These are phyloP conservation scores for Virgularia gustaviana DNA, from an alignment of 92 coral and sea anemone species.

Conservation along the genomic window DNA sequence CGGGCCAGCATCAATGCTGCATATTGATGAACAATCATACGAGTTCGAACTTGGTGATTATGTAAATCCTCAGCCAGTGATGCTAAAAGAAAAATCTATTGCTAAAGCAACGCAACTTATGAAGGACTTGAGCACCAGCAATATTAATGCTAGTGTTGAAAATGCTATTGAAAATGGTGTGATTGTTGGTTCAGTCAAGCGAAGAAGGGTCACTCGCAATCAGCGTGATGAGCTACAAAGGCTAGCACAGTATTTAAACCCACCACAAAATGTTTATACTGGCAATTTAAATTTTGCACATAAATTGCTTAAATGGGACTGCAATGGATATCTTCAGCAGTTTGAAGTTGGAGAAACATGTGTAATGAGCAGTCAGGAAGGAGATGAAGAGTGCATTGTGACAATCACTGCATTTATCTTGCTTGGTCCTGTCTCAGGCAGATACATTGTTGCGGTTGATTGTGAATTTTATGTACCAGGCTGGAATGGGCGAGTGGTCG, in stretches of 20 bases:
- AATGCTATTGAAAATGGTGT: background rate
- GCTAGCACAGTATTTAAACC: background rate
- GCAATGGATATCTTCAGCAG: constrained; percentile 1
- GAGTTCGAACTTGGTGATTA: background rate
- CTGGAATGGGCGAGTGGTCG: constrained; percentile 10
- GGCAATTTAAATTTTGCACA: background rate
- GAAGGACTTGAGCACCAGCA: background rate
- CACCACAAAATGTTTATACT: background rate
- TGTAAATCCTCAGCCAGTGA: background rate
- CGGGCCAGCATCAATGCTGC: background rate
- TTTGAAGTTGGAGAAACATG: constrained; percentile 15
- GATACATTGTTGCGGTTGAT: background rate
- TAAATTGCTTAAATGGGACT: constrained; percentile 5
- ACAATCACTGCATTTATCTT: background rate
- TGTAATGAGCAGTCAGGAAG: too few relatives aligned
- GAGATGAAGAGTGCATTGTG: constrained; percentile 16
- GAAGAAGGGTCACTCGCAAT: background rate
- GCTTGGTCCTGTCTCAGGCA: constrained; percentile 6
- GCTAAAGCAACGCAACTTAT: background rate
- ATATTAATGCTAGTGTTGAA: background rate
- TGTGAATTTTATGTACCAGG: background rate
- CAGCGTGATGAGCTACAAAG: constrained; percentile 4
- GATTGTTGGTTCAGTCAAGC: constrained; percentile 1
- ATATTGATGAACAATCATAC: background rate
- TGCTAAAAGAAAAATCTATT: background rate